Evolutionary conservation across 2,797 vertebrate genomes (phyloP), one percentile per base, ranked within the genome.

Genomic region (Chelmon rostratus): DNA sequence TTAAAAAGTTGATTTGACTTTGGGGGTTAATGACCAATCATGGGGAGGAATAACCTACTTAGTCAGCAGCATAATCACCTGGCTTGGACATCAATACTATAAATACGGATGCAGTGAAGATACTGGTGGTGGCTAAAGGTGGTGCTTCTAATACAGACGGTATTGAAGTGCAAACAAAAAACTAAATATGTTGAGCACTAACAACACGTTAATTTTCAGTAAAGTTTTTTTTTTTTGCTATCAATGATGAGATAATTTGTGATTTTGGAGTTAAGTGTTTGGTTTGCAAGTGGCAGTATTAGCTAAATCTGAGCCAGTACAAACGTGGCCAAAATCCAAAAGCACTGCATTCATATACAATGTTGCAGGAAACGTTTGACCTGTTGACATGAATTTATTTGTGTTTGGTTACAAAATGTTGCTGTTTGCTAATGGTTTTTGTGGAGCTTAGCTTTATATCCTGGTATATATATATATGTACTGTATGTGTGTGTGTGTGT

Each of bases 21-120:
- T 21, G 4, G 11, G 16, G 18, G 46, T 54, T 42, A 28, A 47
- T 62, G 35, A 42, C 54, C 1, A 10, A 53, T 56, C 52, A 19
- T 46, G 40, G n/a, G 3, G 21, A 64, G 52, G 42, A 50, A 63
- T 12, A 37, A 25, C 6, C 5, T 9, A 3, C 3, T 65, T 9
- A 46, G 9, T 31, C 31, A 31, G 46, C 25, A 65, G 21, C 38
- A 28, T 25, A 25, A 54, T 56, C 19, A 38, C 35, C 19, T 42
- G 35, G 18, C 21, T 18, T 7, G 5, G 31, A 46, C 57, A 31
- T 61, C 31, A 46, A 37, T 21, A 58, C 44, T 61, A 56, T 62
- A 50, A 70, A 47, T 75, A 13, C 53, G 12, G 38, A 63, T 56
- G 13, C 8, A 77, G 18, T 31, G n/a, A 7, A 15, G 47, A 62